phyloP scores from a whole-genome alignment of 2,888 invertebrate species.

The Drosophila niveifrons region DNA sequence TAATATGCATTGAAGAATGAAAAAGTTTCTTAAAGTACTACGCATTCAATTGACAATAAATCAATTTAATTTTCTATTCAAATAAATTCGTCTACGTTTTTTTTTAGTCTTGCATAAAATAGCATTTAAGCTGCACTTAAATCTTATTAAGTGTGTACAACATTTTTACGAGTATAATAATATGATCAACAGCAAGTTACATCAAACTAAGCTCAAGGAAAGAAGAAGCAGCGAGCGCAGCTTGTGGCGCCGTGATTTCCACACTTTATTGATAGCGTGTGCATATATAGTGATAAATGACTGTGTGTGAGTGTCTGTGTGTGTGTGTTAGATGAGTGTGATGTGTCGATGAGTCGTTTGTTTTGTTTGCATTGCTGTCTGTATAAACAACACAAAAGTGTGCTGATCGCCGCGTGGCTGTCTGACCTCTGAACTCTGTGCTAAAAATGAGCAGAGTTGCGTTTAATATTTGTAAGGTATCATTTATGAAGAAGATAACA shows the following conservation, averaged over 20 bases:
- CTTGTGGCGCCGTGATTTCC: neutral
- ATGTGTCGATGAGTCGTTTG: neutral
- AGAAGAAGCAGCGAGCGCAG: neutral
- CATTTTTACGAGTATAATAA: neutral
- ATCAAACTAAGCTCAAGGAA: neutral
- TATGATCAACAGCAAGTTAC: neutral
- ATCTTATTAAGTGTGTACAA: neutral
- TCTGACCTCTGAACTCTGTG: neutral
- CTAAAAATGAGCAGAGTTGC: no score
- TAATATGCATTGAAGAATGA: neutral
- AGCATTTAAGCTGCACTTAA: neutral
- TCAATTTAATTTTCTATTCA: no score
- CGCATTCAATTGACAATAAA: neutral
- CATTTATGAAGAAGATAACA: neutral
- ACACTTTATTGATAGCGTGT: neutral
- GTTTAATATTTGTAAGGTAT: neutral
- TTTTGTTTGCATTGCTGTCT: conserved; percentile 1
- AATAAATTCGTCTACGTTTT: no score
- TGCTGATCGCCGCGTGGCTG: conserved; percentile 1
- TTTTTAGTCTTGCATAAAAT: no score
- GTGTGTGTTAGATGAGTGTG: neutral
- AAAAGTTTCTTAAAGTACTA: neutral
- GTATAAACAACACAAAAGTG: neutral
- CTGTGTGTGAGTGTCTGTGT: neutral
- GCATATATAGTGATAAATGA: neutral